These are phyloP conservation scores for Corapipo altera DNA, from an alignment of 2,113 vertebrate genomes.

Conservation along the genomic window DNA sequence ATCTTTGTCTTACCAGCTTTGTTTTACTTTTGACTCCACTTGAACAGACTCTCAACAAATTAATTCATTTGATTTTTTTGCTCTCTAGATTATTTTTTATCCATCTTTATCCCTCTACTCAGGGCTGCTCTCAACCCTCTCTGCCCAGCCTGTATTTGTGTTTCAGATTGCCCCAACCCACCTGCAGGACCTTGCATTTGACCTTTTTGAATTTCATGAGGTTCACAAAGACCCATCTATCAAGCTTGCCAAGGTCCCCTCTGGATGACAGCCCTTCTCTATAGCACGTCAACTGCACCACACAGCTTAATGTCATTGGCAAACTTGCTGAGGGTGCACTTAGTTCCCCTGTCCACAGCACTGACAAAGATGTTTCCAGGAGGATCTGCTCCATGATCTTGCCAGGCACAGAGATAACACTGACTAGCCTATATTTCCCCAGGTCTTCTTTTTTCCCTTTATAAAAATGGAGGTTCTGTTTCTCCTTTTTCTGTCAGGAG, in stretches of 20 bases:
- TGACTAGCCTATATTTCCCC: background rate
- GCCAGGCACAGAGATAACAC: background rate
- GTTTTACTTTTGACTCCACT: background rate
- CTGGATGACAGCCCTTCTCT: background rate
- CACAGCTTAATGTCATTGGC: background rate
- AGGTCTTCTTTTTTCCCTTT: background rate
- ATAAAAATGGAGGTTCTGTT: background rate
- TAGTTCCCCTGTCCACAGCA: no score
- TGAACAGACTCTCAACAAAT: background rate
- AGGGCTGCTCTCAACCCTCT: background rate
- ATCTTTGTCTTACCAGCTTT: background rate
- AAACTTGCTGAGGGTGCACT: background rate
- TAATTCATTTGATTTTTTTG: background rate
- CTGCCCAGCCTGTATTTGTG: background rate
- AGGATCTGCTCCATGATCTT: background rate
- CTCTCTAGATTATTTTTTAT: background rate
- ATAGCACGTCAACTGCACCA: background rate
- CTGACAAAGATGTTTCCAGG: background rate
- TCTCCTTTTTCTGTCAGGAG: background rate
- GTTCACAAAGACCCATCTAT: background rate
- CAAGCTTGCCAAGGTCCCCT: background rate
- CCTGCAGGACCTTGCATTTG: background rate
- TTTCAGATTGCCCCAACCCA: background rate
- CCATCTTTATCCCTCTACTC: background rate
- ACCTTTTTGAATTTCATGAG: background rate